phyloP scores from a whole-genome alignment of 1,140 invertebrate genomes.

The Drosophila parabipectinata region DNA sequence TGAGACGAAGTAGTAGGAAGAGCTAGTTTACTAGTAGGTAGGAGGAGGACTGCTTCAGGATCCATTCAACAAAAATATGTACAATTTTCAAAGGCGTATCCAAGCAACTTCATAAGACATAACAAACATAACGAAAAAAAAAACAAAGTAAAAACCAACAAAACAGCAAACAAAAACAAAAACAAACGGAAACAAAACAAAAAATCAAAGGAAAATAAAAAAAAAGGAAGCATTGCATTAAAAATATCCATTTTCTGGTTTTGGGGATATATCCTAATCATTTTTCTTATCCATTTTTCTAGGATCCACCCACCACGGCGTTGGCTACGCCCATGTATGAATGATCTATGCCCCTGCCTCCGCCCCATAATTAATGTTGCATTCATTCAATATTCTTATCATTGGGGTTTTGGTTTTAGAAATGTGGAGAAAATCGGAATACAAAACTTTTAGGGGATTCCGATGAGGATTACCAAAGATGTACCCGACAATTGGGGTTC shows the following conservation, averaged over 20 bases:
- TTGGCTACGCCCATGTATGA: conserved; percentile 24
- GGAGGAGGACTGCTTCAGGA: conserved; percentile 33
- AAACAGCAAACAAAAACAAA: conserved; percentile 6
- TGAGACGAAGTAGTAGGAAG: conserved; percentile 1
- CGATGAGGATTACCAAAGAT: no score
- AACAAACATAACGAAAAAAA: conserved; percentile 7
- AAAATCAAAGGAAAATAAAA: conserved; percentile 35
- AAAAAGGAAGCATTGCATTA: conserved; percentile 36
- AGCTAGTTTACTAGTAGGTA: conserved; percentile 35
- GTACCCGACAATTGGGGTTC: no score
- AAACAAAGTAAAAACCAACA: conserved; percentile 20
- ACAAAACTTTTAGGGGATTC: no score
- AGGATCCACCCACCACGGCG: neutral
- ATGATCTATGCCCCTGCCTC: conserved; percentile 11
- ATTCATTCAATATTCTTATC: no score
- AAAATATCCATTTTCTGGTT: neutral
- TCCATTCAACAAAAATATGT: conserved; percentile 21
- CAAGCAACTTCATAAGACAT: conserved; percentile 37
- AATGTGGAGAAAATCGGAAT: no score
- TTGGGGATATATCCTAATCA: neutral
- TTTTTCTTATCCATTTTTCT: neutral
- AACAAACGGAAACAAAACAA: conserved; percentile 18
- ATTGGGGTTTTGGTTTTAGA: no score
- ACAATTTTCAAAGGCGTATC: conserved; percentile 26
- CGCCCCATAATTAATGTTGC: neutral